phyloP scores from a whole-genome alignment of 1,140 invertebrate genomes.

The Ericerus pela region DNA sequence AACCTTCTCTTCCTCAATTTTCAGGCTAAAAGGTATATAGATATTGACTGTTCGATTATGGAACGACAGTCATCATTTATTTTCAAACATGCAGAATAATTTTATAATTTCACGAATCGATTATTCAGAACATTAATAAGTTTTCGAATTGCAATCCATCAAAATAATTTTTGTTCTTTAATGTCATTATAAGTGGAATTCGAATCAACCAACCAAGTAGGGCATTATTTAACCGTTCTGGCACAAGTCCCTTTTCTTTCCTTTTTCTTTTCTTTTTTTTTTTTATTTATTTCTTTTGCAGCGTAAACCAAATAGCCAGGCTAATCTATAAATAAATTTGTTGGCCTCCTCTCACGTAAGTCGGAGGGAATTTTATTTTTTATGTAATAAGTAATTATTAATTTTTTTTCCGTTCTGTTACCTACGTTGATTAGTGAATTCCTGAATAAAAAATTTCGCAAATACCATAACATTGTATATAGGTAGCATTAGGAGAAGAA shows the following conservation, averaged over 20 bases:
- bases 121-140: not conserved
- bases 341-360: not conserved
- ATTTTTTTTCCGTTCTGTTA: not conserved
- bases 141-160: not conserved
- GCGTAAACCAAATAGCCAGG: constrained; percentile 5
- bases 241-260: constrained; percentile 1
- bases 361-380: not conserved
- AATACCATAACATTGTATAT: not conserved
- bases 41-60: not conserved
- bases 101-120: not conserved
- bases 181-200: no score
- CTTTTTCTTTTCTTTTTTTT: no score
- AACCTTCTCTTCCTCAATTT: no score
- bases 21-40: not conserved
- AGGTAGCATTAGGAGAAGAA: not conserved
- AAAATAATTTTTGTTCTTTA: no score
- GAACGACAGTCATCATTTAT: not conserved
- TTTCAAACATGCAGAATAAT: not conserved
- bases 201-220: no score
- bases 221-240: constrained; percentile 3
- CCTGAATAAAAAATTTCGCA: no score
- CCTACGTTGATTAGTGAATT: no score
- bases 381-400: not conserved
- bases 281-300: no score
- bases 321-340: constrained; percentile 5